Evolutionary conservation across 2,797 vertebrate species (phyloP), one percentile per base, ranked within the genome.

Genomic region (Mycteria americana): DNA sequence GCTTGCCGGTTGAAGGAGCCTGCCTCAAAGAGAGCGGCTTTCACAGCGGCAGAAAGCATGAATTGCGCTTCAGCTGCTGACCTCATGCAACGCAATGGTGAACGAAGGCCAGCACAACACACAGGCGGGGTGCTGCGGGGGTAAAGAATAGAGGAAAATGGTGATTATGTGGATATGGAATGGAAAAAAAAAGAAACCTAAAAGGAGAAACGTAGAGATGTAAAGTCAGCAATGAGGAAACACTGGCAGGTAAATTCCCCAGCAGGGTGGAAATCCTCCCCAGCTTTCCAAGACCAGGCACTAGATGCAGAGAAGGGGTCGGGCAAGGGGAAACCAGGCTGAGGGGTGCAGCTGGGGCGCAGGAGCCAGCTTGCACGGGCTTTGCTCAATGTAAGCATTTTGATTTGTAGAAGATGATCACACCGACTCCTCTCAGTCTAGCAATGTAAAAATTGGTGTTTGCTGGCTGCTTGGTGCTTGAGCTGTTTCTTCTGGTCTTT

Each of bases 51-150:
- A 7, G 8, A 27, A n/a, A 18, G 8, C 14, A 0, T 7, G 24
- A 8, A 1, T 5, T 0, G 50, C 0, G 0, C 41, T 33, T 1
- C 5, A 18, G 60, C 31, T 2, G 10, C 18, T 16, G 1, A 0
- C 10, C 18, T 13, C 5, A 1, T 0, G 8, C 46, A 3, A 5
- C 9, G 63, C 10, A 0, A 1, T 16, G 31, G 50, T 2, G 3
- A 39, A 5, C 1, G 2, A 7, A 22, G 30, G n/a, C 28, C 60
- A 35, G 31, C 2, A 18, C 14, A 8, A 0, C 6, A 4, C 30
- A 0, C 18, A 13, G 31, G 11, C 4, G 21, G 3, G 15, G 13
- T 11, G 24, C 31, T 4, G 25, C 39, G 3, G 33, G 35, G 46
- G 7, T 7, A 3, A 10, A 24, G 59, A 10, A 4, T 0, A 2